Base-by-base conservation (phyloP, 2,888 invertebrate genomes). In the Phorcus lineatus region DNA sequence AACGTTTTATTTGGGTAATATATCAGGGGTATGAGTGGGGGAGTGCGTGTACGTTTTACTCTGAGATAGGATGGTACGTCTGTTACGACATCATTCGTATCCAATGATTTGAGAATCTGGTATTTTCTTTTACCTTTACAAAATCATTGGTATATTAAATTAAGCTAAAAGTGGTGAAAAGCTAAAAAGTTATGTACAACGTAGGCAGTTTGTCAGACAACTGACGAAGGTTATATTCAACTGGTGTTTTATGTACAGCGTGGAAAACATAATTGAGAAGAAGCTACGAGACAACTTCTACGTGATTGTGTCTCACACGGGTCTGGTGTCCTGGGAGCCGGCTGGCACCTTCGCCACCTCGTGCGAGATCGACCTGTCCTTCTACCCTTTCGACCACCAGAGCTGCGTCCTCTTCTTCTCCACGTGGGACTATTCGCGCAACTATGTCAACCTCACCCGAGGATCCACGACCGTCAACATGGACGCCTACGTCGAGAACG, bases 341-440 rank as follows among this genome's bases (percentile, higher is more conserved):
- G 88, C 87, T 2, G 88, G 88, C 0, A 85, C 86, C 36, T 87
- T 88, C 74, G 67, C 78, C 53, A 88, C 87, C 2, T 81, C 82
- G 19, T 88, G 88, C 75, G 84, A 87, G 54, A 81, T 88, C 22
- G 86, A 88, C 75, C 87, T 88, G 76, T 85, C 84, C 6, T 86
- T 78, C 74, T 88, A 86, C 77, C 88, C 88, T 0, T 88, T 88
- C 78, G 88, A 88, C 77, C 84, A 85, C 74, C 88, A 88, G 77
- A 81, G 79, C 16, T 88, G 88, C 77, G 77, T 82, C 40, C 80
- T 88, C 4, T 81, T 84, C 78, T 83, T 88, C 55, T 82, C 86
- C 3, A 85, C 86, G 83, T 88, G 88, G 88, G 86, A 86, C 16
- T 88, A 88, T 74, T 85, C 86, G 53, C 83, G 85, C 9, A 74